phyloP scores from a whole-genome alignment of 1,140 invertebrate genomes.

The Zaprionus davidi region DNA sequence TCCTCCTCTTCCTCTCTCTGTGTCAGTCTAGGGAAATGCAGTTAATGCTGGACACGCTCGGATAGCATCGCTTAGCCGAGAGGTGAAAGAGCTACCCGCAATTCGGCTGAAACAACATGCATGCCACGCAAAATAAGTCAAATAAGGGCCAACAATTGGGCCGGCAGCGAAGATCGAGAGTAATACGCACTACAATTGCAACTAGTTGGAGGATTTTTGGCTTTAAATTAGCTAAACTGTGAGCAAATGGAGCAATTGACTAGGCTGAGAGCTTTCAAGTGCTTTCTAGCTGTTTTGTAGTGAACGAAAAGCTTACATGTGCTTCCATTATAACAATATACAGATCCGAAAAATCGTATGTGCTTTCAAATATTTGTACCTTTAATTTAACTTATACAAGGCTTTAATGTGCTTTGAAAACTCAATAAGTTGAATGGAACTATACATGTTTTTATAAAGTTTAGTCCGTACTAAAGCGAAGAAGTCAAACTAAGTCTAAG shows the following conservation, averaged over 20 bases:
- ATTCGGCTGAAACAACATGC: neutral
- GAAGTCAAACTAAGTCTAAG: no score
- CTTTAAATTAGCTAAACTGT: neutral
- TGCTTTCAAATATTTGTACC: neutral
- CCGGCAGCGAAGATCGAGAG: neutral
- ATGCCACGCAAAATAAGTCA: neutral
- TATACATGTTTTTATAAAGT: no score
- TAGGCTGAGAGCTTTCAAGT: neutral
- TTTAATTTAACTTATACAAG: neutral
- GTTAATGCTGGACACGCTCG: constrained; percentile 53
- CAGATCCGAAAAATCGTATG: neutral
- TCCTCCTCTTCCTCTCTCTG: neutral
- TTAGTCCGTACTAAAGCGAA: no score
- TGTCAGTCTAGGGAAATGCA: constrained; percentile 44
- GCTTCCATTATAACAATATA: neutral
- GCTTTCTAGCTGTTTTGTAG: neutral
- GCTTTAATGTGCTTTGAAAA: neutral
- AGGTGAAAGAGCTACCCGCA: constrained; percentile 28
- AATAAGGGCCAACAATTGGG: constrained; percentile 4
- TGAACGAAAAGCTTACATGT: neutral
- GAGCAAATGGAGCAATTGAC: neutral
- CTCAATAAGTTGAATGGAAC: no score
- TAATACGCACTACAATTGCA: neutral
- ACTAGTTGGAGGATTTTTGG: neutral
- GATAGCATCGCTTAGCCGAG: constrained; percentile 44